Evolutionary conservation across 2,797 vertebrate species (phyloP), one percentile per base, ranked within the genome.

Genomic region (Smutsia gigantea): DNA sequence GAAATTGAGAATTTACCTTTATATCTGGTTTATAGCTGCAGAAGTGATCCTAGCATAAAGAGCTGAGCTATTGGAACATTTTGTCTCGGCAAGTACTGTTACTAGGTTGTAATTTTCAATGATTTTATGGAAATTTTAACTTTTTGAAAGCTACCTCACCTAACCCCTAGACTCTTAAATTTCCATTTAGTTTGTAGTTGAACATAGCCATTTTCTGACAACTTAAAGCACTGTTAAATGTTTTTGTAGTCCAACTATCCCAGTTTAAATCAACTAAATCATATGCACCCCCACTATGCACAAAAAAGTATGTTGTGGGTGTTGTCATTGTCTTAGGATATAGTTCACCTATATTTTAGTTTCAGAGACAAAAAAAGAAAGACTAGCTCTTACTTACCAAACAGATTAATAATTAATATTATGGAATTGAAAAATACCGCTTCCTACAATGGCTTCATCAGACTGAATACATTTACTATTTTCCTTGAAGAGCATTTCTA

Each of bases 401-500:
- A 90, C 7, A 79, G 37, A 78, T 39, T 25, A 83, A 27, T 83
- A 37, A 86, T 77, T 94, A 49, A 31, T 86, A 91, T 37, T 71
- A 31, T 29, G 18, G 25, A 55, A 49, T 42, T 72, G 23, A 55
- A 29, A 74, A 46, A 46, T 46, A 66, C 25, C 75, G 23, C 7
- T 93, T 57, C 18, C 55, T 83, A 25, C 9, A 88, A 0, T 63
- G 64, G 34, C 46, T 89, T 95, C 18, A 31, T 72, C 21, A 34
- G 19, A n/a, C 71, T 66, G n/a, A 79, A 49, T 37, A 49, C 37
- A 75, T 55, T 91, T 93, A 25, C 34, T 25, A 42, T 92, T 90
- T 93, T 90, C n/a, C 39, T 53, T 69, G 77, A 96, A 68, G 37
- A 93, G n/a, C 23, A 87, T 82, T 94, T 93, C 85, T 90, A 29